Conservation (phyloP, 2,888 invertebrate species). For the Stenodema calcarata region DNA sequence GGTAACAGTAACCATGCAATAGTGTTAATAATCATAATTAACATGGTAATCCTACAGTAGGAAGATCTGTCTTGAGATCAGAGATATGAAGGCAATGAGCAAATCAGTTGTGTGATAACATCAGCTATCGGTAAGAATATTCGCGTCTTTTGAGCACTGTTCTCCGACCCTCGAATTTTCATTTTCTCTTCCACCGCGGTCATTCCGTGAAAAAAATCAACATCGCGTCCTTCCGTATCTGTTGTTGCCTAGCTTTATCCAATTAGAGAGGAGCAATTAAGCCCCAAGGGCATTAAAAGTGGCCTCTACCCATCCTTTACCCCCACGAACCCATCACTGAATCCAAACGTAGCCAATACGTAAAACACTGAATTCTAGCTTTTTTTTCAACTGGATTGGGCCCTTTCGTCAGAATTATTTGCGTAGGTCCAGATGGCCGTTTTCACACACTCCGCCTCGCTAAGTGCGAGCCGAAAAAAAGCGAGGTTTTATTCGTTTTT, state of each 20-base stretch:
- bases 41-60: too few species aligned
- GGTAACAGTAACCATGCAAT: too few species aligned
- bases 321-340: neutral
- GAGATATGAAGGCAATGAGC: too few species aligned
- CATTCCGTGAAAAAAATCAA: neutral
- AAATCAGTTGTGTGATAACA: too few species aligned
- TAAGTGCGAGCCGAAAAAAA: conserved; percentile 14
- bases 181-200: neutral
- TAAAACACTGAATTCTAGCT: conserved; percentile 9
- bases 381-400: neutral
- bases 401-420: conserved; percentile 14
- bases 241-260: conserved; percentile 8
- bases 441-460: conserved; percentile 10
- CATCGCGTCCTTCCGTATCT: neutral
- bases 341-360: neutral
- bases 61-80: too few species aligned
- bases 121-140: too few species aligned
- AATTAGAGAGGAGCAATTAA: conserved; percentile 9
- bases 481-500: neutral
- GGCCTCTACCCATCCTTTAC: neutral
- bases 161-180: too few species aligned
- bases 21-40: too few species aligned
- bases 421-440: conserved; percentile 32
- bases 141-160: too few species aligned
- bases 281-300: neutral